These are phyloP conservation scores for Ganaspis sp. DNA, from an alignment of 1,140 invertebrate genomes.

Conservation along the genomic window DNA sequence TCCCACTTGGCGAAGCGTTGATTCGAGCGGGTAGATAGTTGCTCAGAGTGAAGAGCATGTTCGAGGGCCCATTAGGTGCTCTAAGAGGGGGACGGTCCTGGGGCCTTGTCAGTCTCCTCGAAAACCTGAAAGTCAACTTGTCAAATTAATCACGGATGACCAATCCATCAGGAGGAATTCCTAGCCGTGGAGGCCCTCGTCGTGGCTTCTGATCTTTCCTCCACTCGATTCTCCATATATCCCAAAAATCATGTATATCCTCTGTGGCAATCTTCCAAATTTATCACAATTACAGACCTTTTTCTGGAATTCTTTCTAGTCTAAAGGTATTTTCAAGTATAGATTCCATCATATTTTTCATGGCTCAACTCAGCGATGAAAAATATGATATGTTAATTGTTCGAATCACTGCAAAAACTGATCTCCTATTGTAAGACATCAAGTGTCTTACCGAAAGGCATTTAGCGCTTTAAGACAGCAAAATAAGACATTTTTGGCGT, in stretches of 20 bases:
- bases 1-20: slow-evolving; percentile 56
- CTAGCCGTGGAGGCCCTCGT: slow-evolving; percentile 65
- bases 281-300: too few species aligned
- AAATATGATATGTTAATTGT: too few species aligned
- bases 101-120: slow-evolving; percentile 69
- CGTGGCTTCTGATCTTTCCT: slow-evolving; percentile 35
- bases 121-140: slow-evolving; percentile 78
- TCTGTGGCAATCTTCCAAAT: too few species aligned
- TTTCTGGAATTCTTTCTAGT: too few species aligned
- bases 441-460: too few species aligned
- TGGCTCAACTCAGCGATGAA: too few species aligned
- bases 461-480: too few species aligned
- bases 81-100: slow-evolving; percentile 60
- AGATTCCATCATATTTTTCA: too few species aligned
- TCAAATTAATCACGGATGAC: slow-evolving; percentile 78
- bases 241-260: not conserved
- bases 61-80: slow-evolving; percentile 60
- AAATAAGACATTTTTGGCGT: too few species aligned
- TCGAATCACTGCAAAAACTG: too few species aligned
- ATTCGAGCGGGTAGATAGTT: slow-evolving; percentile 59
- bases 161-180: slow-evolving; percentile 77
- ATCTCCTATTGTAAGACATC: too few species aligned
- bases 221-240: not conserved
- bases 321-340: too few species aligned
- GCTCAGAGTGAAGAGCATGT: slow-evolving; percentile 49